Base-by-base conservation (phyloP, 2,888 invertebrate genomes). In the Poecilus cupreus region DNA sequence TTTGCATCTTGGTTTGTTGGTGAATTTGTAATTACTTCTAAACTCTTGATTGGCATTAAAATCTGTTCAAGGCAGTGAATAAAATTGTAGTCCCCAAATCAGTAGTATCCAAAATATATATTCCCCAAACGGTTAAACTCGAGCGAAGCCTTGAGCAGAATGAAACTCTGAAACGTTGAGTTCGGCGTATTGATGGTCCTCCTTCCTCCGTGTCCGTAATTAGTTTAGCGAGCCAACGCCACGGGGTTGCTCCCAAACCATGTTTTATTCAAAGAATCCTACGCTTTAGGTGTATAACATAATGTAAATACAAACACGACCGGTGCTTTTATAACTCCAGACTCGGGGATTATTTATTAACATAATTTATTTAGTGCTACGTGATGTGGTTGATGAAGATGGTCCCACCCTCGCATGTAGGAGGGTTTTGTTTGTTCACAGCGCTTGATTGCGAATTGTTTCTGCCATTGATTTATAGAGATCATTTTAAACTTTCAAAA, bases 181-280 rank as follows among this genome's bases (percentile, higher is more conserved):
- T 51, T 51, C 32, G 26, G 22, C n/a, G 32, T 75, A 75, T 75
- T 75, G 75, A 75, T 75, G 75, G 51, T 32, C 72, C 20, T 39
- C 70, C 70, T 39, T 70, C 70, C 16, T 24, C 22, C 72, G 32
- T 37, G 24, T 22, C 72, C 74, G 51, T 81, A 81, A 81, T 81
- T 81, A 81, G 81, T 81, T 81, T 81, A 81, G 81, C 81, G 81
- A 75, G 81, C 81, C 13, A 64, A 3, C 81, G 81, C 81, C 75
- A 81, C 64, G 32, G 81, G 81, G 81, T 75, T 3, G 75, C 81
- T 75, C 49, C 80, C 74, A 80, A 60, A 22, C 39, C 64, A 81
- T 81, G 81, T 81, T 81, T 81, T 81, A 81, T 81, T 81, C 81
- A 81, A 81, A 26, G 51, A 75, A 54, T 57, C 43, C 72, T 72